Conservation (phyloP, 1,140 invertebrate species). For the Cotesia glomerata region DNA sequence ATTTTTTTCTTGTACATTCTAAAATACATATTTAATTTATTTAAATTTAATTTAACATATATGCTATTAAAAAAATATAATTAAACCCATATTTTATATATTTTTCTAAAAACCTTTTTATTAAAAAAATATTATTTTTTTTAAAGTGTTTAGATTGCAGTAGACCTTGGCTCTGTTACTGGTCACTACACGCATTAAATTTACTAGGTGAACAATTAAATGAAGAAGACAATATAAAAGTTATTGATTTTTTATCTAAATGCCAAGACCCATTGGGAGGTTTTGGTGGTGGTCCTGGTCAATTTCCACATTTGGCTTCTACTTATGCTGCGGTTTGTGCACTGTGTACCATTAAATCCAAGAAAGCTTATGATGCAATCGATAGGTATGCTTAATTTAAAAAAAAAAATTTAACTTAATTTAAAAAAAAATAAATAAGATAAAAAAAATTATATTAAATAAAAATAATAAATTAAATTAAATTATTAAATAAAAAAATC, state of each 20-base stretch:
- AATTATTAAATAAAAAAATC: constrained; percentile 13
- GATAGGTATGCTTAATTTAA: constrained; percentile 69
- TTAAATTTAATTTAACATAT: too few relatives aligned
- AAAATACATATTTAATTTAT: too few relatives aligned
- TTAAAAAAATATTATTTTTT: constrained; percentile 3
- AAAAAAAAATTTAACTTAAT: constrained; percentile 5
- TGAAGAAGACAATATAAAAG: constrained; percentile 69
- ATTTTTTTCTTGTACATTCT: constrained; percentile 24
- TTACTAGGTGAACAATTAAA: constrained; percentile 78
- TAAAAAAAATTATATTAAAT: too few relatives aligned
- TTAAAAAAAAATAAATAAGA: too few relatives aligned
- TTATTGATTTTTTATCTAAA: constrained; percentile 73
- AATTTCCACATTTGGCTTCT: constrained; percentile 90
- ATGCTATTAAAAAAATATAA: too few relatives aligned
- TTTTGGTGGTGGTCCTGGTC: constrained; percentile 92
- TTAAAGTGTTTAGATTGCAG: constrained; percentile 86
- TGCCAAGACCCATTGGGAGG: constrained; percentile 86
- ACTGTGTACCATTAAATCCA: constrained; percentile 85
- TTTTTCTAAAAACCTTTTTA: too few relatives aligned
- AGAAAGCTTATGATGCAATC: constrained; percentile 86
- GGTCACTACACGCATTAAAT: constrained; percentile 91
- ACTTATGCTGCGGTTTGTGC: constrained; percentile 97
- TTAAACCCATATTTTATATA: too few relatives aligned
- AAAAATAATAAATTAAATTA: background rate
- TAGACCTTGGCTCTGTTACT: constrained; percentile 93